Percentiles rank a stretch among this genome's conserved stretches.
Evolutionary conservation across 2,797 vertebrate species (phyloP).

Genomic region (Clamator glandarius): DNA sequence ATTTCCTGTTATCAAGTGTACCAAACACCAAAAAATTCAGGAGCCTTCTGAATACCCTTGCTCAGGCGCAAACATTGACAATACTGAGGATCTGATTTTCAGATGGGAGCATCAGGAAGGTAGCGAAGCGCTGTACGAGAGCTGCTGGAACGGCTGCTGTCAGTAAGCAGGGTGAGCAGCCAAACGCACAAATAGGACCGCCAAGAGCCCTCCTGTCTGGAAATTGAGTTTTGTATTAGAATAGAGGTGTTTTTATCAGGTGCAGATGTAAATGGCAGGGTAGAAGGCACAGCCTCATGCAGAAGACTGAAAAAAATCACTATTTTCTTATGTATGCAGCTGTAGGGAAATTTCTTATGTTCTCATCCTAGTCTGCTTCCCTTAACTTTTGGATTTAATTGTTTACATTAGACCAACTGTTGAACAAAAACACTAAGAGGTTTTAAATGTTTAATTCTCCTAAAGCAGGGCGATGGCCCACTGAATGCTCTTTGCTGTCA

Average conservation of each 20-base stretch:
- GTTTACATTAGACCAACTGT: background rate
- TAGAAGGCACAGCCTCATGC: background rate
- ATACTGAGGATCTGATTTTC: background rate
- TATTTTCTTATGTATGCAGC: background rate
- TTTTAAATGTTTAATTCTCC: background rate
- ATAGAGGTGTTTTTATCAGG: background rate
- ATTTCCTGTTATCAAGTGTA: background rate
- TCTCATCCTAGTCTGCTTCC: background rate
- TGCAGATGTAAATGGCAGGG: fast-evolving
- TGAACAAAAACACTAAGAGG: background rate
- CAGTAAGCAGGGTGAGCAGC: background rate
- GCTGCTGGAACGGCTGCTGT: background rate
- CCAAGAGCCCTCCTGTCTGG: background rate
- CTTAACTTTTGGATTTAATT: background rate
- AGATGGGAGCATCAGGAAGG: background rate
- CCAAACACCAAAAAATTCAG: background rate
- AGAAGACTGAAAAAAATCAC: background rate
- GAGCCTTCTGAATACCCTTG: background rate
- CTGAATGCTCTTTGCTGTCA: background rate
- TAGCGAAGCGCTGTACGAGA: background rate
- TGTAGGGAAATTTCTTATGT: background rate
- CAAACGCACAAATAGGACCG: background rate
- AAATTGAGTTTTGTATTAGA: background rate
- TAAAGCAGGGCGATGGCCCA: background rate
- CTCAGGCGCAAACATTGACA: background rate